phyloP scores from a whole-genome alignment of 1,140 invertebrate species.

The Dysdera silvatica region DNA sequence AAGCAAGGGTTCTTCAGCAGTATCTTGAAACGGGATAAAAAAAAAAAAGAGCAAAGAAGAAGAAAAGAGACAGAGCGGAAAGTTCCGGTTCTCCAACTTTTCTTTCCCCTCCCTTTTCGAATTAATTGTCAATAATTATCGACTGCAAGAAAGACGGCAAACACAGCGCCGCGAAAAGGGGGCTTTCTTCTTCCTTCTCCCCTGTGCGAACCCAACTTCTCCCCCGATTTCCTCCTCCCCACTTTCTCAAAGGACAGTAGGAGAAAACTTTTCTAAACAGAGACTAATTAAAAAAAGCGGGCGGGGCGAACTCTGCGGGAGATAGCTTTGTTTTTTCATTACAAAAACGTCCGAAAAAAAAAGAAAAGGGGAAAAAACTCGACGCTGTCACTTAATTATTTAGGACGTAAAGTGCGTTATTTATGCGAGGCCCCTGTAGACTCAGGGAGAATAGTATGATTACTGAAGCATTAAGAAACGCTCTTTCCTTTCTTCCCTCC shows the following conservation, averaged over 20 bases:
- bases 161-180: too few species aligned
- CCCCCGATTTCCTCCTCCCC: too few species aligned
- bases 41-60: too few species aligned
- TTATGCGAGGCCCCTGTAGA: constrained; percentile 30
- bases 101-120: constrained; percentile 15
- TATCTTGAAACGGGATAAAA: too few species aligned
- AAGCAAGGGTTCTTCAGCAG: too few species aligned
- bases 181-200: too few species aligned
- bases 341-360: constrained; percentile 26
- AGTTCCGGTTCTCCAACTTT: too few species aligned
- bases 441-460: constrained; percentile 29
- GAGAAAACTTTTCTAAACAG: constrained; percentile 31
- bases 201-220: too few species aligned
- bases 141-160: constrained; percentile 27
- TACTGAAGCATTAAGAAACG: constrained; percentile 31
- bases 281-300: constrained; percentile 29
- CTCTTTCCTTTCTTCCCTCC: too few species aligned
- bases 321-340: constrained; percentile 31
- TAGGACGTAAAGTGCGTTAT: constrained; percentile 31
- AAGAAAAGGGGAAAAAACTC: too few species aligned
- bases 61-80: too few species aligned
- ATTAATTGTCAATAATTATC: constrained; percentile 32
- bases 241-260: constrained; percentile 24
- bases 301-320: constrained; percentile 23
- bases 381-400: constrained; percentile 31